Base-by-base conservation (phyloP, 2,113 vertebrate genomes). In the Hymenochirus boettgeri region DNA sequence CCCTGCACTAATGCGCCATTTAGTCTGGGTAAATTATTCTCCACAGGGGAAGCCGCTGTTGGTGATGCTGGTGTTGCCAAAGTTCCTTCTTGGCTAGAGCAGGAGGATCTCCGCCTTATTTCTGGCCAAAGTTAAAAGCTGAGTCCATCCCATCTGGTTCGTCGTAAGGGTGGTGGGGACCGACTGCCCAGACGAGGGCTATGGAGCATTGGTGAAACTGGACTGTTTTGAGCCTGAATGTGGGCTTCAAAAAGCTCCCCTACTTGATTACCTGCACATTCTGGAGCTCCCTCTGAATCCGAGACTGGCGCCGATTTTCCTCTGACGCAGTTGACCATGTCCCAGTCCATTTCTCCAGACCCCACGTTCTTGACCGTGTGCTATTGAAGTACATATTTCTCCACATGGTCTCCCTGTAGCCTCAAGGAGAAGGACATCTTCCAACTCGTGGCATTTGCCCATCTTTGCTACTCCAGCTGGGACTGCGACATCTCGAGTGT, bases 161-260 rank as follows among this genome's bases (percentile, higher is more conserved):
- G 25, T 45, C 71, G 72, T 25, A 74, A 25, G 31, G 75, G 78
- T 7, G 72, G 55, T 17, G 74, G 72, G 1, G 74, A 62, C 54
- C 84, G 80, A 48, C 90, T 80, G 8, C 79, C 72, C 59, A 75
- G 52, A 21, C 83, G 81, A 11, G 94, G 93, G 75, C 92, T 95
- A 17, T 82, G 86, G 3, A 88, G 90, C 0, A 75, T 78, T 54
- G 83, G 89, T 5, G 63, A 0, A 8, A 73, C 26, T 0, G 81
- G 73, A 29, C 71, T 80, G 61, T 70, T 87, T 35, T 87, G 87
- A 0, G 87, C 92, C 83, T 92, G 91, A 76, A 98, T 96, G 66
- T 95, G 96, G 0, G 95, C 91, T 79, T 98, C 96, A 2, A 96
- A 97, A 61, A 97, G 85, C 67, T 82, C 92, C 74, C 96, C 94